Evolutionary conservation across 2,113 vertebrate genomes (phyloP).

Genomic region (Hemiscyllium ocellatum): DNA sequence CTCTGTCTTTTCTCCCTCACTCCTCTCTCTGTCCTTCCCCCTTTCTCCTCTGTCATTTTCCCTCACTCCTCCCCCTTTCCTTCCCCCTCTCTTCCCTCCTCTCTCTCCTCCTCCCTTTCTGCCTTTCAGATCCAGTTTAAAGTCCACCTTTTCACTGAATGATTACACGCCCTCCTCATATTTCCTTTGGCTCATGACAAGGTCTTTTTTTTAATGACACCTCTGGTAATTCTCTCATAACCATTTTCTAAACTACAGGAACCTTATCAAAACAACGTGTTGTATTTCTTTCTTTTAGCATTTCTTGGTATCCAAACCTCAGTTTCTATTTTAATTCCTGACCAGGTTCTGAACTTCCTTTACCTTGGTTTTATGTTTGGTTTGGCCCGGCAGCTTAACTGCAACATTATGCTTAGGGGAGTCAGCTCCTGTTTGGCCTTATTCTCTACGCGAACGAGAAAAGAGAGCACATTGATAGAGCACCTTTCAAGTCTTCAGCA

Average conservation of each 20-base stretch:
- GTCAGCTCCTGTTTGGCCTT: neutral
- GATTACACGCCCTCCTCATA: neutral
- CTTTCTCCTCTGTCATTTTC: neutral
- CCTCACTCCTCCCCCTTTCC: neutral
- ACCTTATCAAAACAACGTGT: constrained; percentile 1
- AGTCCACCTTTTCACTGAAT: neutral
- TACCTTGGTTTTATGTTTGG: neutral
- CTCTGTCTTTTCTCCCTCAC: too few species aligned
- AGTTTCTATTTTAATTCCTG: neutral
- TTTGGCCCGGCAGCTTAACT: neutral
- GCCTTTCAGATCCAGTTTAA: neutral
- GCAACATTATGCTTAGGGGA: neutral
- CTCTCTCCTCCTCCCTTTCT: neutral
- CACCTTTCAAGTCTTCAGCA: neutral
- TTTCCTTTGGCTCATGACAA: neutral
- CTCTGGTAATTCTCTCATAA: neutral
- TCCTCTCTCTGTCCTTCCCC: neutral
- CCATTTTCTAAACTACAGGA: neutral
- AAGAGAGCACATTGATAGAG: neutral
- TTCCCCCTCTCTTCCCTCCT: neutral
- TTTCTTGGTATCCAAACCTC: neutral
- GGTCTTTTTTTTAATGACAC: neutral
- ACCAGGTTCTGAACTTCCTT: constrained; percentile 20
- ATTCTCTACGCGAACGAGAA: neutral
- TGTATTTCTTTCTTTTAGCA: constrained; percentile 15